A percentile compares a stretch with the other conserved stretches of the same genome.
These are phyloP conservation scores for Drosophila rhopaloa DNA, from an alignment of 1,140 invertebrate genomes.

Conservation along the genomic window DNA sequence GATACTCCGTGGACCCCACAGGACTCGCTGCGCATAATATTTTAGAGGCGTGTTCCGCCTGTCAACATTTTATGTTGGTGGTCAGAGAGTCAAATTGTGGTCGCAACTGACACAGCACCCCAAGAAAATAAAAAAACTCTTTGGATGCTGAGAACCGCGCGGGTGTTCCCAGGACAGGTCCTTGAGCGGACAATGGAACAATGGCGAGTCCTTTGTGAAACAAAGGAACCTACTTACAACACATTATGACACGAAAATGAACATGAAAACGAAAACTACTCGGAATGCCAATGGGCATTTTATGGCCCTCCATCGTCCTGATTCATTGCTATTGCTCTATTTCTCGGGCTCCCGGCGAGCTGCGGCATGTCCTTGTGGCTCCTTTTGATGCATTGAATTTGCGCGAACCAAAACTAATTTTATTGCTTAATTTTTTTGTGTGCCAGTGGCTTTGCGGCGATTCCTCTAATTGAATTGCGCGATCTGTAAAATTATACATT, in stretches of 20 bases:
- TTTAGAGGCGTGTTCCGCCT: constrained; percentile 80
- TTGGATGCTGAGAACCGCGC: constrained; percentile 62
- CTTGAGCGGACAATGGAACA: constrained; percentile 63
- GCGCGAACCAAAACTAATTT: constrained; percentile 83
- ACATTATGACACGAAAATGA: constrained; percentile 77
- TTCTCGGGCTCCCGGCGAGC: constrained; percentile 46
- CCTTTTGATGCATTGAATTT: constrained; percentile 77
- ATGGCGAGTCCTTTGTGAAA: constrained; percentile 66
- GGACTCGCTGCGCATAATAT: constrained; percentile 71
- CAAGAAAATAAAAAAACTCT: constrained; percentile 2
- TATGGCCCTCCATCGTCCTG: constrained; percentile 58
- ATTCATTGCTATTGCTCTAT: constrained; percentile 83
- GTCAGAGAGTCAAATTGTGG: constrained; percentile 71
- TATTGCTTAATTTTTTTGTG: constrained; percentile 84
- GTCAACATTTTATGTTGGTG: constrained; percentile 84
- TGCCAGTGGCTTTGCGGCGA: constrained; percentile 31
- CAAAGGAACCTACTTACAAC: constrained; percentile 78
- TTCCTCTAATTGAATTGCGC: constrained; percentile 71
- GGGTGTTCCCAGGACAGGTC: constrained; percentile 74
- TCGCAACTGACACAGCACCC: constrained; percentile 63
- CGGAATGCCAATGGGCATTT: constrained; percentile 53
- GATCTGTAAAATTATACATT: constrained; percentile 78
- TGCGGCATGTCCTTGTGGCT: constrained; percentile 49
- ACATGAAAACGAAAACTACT: constrained; percentile 43
- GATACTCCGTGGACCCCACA: constrained; percentile 61